Percentiles rank a stretch among this genome's conserved stretches.
Conservation (phyloP, 1,140 invertebrate species). For the Tetranychus urticae region DNA sequence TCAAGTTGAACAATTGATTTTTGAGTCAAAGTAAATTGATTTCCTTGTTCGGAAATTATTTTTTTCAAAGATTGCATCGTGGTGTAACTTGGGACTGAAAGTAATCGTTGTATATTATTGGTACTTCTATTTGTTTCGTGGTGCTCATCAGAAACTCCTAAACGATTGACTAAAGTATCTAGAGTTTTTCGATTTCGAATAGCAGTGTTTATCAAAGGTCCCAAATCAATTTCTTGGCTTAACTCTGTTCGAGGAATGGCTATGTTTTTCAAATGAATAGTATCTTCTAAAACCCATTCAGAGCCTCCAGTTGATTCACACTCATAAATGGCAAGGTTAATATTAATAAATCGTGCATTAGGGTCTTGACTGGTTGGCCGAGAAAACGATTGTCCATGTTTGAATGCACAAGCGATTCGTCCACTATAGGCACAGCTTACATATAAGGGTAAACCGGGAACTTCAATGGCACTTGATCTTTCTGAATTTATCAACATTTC, state of each 20-base stretch:
- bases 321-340: conserved; percentile 90
- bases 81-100: conserved; percentile 75
- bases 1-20: conserved; percentile 60
- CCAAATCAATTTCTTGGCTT: conserved; percentile 31
- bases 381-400: conserved; percentile 26
- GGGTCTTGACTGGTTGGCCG: conserved; percentile 37
- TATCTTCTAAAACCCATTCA: conserved; percentile 99
- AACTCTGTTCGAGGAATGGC: conserved; percentile 47
- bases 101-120: conserved; percentile 21
- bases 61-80: conserved; percentile 64
- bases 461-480: conserved; percentile 52
- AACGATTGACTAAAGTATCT: conserved; percentile 8
- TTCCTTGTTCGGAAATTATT: conserved; percentile 69
- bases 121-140: conserved; percentile 21
- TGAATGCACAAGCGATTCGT: conserved; percentile 84
- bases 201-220: conserved; percentile 53
- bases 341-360: conserved; percentile 62
- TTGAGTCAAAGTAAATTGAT: conserved; percentile 54
- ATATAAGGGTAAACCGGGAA: conserved; percentile 51
- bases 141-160: conserved; percentile 6
- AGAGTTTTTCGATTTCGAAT: conserved; percentile 30
- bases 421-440: conserved; percentile 92
- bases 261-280: conserved; percentile 66
- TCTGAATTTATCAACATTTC: conserved; percentile 58
- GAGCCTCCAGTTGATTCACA: conserved; percentile 88